Percentiles rank a stretch among this genome's conserved stretches.
Evolutionary conservation across 2,888 invertebrate species (phyloP).

Genomic region (Epinotia bilunana): DNA sequence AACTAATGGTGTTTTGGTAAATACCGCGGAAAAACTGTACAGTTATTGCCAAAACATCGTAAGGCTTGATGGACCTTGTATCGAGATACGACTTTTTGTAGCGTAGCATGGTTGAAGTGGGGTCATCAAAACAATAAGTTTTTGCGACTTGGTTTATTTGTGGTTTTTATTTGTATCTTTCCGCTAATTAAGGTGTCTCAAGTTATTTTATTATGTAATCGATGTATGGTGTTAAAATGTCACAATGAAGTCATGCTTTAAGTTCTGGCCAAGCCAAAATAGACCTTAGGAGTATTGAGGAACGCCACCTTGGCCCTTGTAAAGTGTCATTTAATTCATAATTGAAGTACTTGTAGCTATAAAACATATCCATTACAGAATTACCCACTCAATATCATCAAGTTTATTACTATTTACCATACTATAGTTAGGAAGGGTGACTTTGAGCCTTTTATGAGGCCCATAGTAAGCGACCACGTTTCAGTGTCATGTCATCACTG

Average conservation of each 20-base stretch:
- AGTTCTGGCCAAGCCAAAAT: too few species aligned
- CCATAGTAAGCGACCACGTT: too few species aligned
- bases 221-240: slow-evolving; percentile 1
- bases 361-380: too few species aligned
- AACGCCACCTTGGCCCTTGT: too few species aligned
- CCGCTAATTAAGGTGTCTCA: slow-evolving; percentile 28
- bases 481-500: too few species aligned
- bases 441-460: too few species aligned
- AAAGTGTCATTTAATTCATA: too few species aligned
- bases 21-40: slow-evolving; percentile 24
- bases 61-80: background rate
- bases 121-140: slow-evolving; percentile 40
- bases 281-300: too few species aligned
- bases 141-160: slow-evolving; percentile 32
- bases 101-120: background rate
- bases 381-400: too few species aligned
- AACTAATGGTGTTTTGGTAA: slow-evolving; percentile 39
- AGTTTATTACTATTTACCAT: too few species aligned
- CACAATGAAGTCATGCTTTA: background rate
- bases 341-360: too few species aligned
- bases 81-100: background rate
- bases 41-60: background rate
- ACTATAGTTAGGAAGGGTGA: too few species aligned
- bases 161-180: slow-evolving; percentile 20
- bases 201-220: slow-evolving; percentile 21